Evolutionary conservation across 2,797 vertebrate species (phyloP).

Genomic region (Caiman crocodilus): DNA sequence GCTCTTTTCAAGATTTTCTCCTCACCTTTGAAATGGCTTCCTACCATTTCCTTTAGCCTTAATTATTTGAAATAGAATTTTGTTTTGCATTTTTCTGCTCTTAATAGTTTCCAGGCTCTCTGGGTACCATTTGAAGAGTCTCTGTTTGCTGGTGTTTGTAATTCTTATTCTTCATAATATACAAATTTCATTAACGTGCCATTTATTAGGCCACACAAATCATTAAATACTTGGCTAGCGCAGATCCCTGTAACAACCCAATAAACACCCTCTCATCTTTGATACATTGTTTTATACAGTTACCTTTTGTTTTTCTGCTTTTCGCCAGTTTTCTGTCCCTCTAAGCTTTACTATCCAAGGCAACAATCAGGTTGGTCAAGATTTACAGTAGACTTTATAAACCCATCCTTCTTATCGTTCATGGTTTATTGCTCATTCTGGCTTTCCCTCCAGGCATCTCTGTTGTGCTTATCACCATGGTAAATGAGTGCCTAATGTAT

Average conservation of each 20-base stretch:
- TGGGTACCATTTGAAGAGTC: neutral
- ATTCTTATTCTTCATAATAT: neutral
- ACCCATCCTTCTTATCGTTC: neutral
- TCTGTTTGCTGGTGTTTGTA: neutral
- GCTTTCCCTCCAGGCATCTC: neutral
- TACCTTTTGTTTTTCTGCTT: neutral
- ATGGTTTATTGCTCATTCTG: neutral
- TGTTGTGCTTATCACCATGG: neutral
- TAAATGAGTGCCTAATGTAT: accelerated
- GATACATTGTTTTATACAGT: neutral
- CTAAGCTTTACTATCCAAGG: neutral
- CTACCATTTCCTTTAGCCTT: neutral
- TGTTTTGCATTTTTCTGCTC: neutral
- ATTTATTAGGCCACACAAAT: neutral
- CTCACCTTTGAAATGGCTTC: neutral
- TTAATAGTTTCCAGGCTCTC: neutral
- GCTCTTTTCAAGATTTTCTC: neutral
- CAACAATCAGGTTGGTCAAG: neutral
- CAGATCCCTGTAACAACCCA: neutral
- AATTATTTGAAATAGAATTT: neutral
- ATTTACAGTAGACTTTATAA: neutral
- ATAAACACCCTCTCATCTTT: neutral
- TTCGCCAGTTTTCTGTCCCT: neutral
- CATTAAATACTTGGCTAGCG: neutral
- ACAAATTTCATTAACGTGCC: neutral